Evolutionary conservation across 2,888 invertebrate species (phyloP).

Genomic region (Leptinotarsa tumamoca): DNA sequence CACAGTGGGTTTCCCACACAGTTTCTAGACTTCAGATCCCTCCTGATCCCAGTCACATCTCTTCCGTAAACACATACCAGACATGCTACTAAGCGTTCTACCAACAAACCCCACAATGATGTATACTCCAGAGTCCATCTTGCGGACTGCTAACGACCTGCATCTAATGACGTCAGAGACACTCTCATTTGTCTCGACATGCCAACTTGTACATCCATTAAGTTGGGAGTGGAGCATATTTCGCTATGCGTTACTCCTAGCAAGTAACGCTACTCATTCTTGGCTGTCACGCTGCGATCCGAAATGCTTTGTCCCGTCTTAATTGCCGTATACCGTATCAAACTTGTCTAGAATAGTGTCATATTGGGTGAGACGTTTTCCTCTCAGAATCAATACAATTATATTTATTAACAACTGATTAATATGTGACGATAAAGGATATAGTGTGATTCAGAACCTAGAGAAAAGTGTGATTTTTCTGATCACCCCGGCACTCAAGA

Average conservation of each 20-base stretch:
- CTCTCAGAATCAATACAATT: background rate
- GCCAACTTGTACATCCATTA: conserved; percentile 52
- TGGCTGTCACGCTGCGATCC: conserved; percentile 44
- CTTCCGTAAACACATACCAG: conserved; percentile 10
- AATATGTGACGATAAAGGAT: too few relatives aligned
- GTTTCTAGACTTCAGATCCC: conserved; percentile 3
- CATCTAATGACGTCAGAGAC: conserved; percentile 54
- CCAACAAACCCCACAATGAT: conserved; percentile 40
- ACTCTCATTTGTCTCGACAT: conserved; percentile 53
- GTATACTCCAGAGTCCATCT: conserved; percentile 52
- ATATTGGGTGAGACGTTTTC: conserved; percentile 31
- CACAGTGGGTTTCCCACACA: background rate
- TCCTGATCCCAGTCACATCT: conserved; percentile 4
- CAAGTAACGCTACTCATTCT: conserved; percentile 34
- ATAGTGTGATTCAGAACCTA: too few relatives aligned
- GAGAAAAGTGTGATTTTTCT: too few relatives aligned
- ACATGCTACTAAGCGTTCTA: conserved; percentile 2
- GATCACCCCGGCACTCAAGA: too few relatives aligned
- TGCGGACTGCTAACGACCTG: conserved; percentile 53
- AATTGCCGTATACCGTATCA: conserved; percentile 45
- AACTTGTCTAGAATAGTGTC: conserved; percentile 41
- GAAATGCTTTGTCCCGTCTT: conserved; percentile 47
- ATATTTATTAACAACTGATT: background rate
- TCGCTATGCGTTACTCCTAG: conserved; percentile 14
- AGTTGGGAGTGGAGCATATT: conserved; percentile 27